Percentiles rank a stretch among this genome's conserved stretches.
Evolutionary conservation across 1,140 invertebrate species (phyloP).

Genomic region (Theocolax elegans): DNA sequence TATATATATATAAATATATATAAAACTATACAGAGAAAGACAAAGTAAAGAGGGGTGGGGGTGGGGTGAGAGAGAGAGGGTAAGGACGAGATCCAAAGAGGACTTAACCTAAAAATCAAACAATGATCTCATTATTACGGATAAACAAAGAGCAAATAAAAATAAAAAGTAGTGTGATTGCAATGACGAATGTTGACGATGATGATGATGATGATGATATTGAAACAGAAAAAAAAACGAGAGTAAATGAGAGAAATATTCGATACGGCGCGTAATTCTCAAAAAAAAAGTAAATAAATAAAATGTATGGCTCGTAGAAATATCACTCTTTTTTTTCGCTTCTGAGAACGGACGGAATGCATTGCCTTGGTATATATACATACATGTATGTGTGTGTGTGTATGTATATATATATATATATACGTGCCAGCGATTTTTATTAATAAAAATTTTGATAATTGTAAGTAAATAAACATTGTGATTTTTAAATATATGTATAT

Average conservation of each 20-base stretch:
- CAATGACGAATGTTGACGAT: too few species aligned
- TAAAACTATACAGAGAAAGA: slow-evolving; percentile 9
- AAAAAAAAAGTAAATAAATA: too few species aligned
- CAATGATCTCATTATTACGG: slow-evolving; percentile 66
- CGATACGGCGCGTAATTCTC: slow-evolving; percentile 11
- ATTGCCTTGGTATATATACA: slow-evolving; percentile 30
- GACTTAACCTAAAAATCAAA: slow-evolving; percentile 68
- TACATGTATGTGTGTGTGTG: neutral
- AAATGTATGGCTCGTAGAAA: too few species aligned
- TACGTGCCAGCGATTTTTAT: neutral
- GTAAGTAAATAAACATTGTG: slow-evolving; percentile 37
- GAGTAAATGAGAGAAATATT: slow-evolving; percentile 11
- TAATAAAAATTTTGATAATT: neutral
- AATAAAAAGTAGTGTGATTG: slow-evolving; percentile 63
- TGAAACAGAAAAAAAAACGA: slow-evolving; percentile 5
- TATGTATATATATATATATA: neutral
- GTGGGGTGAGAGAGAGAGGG: slow-evolving; percentile 49
- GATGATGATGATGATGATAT: neutral
- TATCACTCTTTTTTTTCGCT: slow-evolving; percentile 28
- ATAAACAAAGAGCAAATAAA: slow-evolving; percentile 67
- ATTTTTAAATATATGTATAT: slow-evolving; percentile 40
- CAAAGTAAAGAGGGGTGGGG: slow-evolving; percentile 45
- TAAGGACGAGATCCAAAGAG: slow-evolving; percentile 68
- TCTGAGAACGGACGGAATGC: slow-evolving; percentile 29
- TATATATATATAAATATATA: too few species aligned